Percentiles rank a stretch among this genome's conserved stretches.
These are phyloP conservation scores for Stenodema calcarata DNA, from an alignment of 2,888 invertebrate genomes.

Conservation along the genomic window DNA sequence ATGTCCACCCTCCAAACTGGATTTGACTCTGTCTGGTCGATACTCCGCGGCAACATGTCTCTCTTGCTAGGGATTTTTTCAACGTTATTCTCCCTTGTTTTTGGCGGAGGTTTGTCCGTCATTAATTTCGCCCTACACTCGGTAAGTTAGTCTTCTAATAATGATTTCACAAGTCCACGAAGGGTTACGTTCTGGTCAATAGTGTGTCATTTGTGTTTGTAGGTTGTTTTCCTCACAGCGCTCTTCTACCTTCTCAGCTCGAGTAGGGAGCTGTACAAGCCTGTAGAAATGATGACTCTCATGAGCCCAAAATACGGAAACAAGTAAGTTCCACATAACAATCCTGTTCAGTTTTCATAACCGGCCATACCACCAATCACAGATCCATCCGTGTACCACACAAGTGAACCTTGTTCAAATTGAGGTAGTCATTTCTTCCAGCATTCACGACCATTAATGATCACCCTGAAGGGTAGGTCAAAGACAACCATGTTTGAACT, in stretches of 20 bases:
- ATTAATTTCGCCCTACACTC: constrained; percentile 84
- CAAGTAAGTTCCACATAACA: constrained; percentile 60
- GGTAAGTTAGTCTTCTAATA: constrained; percentile 65
- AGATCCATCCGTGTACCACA: too few relatives aligned
- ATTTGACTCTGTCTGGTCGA: constrained; percentile 84
- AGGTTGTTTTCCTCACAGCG: constrained; percentile 97
- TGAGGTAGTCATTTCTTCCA: too few relatives aligned
- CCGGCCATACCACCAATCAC: too few relatives aligned
- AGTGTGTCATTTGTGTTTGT: constrained; percentile 44
- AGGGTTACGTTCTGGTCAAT: not conserved
- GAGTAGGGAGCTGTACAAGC: constrained; percentile 86
- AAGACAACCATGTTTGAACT: too few relatives aligned
- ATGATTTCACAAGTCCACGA: not conserved
- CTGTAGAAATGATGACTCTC: constrained; percentile 84
- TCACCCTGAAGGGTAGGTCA: too few relatives aligned
- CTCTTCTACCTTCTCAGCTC: constrained; percentile 93
- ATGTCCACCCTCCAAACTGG: constrained; percentile 87
- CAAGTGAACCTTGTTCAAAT: too few relatives aligned
- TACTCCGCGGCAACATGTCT: constrained; percentile 90
- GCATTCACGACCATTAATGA: too few relatives aligned
- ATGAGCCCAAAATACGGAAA: constrained; percentile 79
- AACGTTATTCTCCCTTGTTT: constrained; percentile 83
- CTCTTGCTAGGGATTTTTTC: constrained; percentile 83
- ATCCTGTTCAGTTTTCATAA: too few relatives aligned
- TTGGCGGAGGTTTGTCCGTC: constrained; percentile 89